A percentile compares a stretch with the other conserved stretches of the same genome.
Conservation (phyloP, 2,797 vertebrate species). For the Mormyrops attenuatus region DNA sequence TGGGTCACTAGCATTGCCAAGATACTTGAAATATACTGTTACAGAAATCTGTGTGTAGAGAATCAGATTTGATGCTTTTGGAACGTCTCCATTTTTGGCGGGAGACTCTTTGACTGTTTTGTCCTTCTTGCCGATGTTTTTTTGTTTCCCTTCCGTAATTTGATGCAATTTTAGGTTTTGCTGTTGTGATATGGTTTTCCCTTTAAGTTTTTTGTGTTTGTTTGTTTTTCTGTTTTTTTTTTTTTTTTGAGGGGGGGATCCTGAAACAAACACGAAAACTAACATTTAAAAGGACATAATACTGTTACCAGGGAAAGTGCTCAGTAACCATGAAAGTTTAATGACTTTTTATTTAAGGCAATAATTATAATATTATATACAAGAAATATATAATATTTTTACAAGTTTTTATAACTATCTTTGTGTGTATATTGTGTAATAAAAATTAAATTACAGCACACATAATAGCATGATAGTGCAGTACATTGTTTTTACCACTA, state of each 20-base stretch:
- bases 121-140: neutral
- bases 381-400: conserved; percentile 38
- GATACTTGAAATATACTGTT: neutral
- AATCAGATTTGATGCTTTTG: neutral
- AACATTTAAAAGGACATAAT: conserved; percentile 20
- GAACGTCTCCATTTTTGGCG: neutral
- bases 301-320: conserved; percentile 47
- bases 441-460: conserved; percentile 15
- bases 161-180: conserved; percentile 34
- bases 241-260: neutral
- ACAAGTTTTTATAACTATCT: conserved; percentile 15
- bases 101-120: neutral
- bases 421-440: conserved; percentile 6
- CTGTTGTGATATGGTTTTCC: conserved; percentile 34
- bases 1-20: neutral
- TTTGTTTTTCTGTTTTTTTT: neutral
- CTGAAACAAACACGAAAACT: conserved; percentile 32
- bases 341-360: conserved; percentile 50
- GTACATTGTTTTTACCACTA: conserved; percentile 18
- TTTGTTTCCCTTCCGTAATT: conserved; percentile 30
- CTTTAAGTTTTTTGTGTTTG: conserved; percentile 35
- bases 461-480: conserved; percentile 7
- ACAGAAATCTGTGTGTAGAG: neutral
- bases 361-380: conserved; percentile 52
- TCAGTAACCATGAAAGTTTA: conserved; percentile 35